Base-by-base conservation (phyloP, 1,140 invertebrate species). In the Drosophila seguyi region DNA sequence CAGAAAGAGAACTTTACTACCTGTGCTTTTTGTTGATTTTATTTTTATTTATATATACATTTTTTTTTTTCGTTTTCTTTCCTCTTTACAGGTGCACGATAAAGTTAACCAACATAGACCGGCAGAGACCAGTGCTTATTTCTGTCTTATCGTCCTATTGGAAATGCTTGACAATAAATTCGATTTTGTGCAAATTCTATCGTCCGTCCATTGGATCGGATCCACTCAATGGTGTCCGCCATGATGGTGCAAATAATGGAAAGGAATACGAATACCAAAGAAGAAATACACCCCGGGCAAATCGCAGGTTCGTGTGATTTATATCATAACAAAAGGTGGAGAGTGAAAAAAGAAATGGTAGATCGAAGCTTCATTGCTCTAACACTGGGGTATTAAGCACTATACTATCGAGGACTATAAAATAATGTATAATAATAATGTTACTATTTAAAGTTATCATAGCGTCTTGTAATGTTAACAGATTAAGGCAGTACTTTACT, bases 141-240 rank as follows among this genome's bases (percentile, higher is more conserved):
- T 77, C 79, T 69, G 83, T 77, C 83, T 87, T 87, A 87, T 87
- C 83, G 82, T 77, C 42, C 18, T 53, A 53, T 41, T 78, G 44
- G 60, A 74, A 88, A 87, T 84, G 80, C 76, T 84, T 83, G 84
- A 88, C 83, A 87, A 88, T 87, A 87, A 83, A 83, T 88, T 87
- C 80, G 80, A 87, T 84, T 83, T 86, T 88, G 75, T 88, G 84
- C 84, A 84, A 88, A 88, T 80, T 88, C 62, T 78, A 27, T 29
- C 52, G 62, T 53, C 50, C 57, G 29, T 34, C 48, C 63, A 42
- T 48, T 25, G 57, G 53, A 77, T 48, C 65, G 52, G 52, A 72
- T 62, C 84, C 84, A 87, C 76, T 87, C 65, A 36, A 88, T 62
- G 45, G 74, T 53, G 73, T 59, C 63, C 63, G 42, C 59, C 72